Evolutionary conservation across 2,113 vertebrate genomes (phyloP), one percentile per base, ranked within the genome.

Genomic region (Lates calcarifer): DNA sequence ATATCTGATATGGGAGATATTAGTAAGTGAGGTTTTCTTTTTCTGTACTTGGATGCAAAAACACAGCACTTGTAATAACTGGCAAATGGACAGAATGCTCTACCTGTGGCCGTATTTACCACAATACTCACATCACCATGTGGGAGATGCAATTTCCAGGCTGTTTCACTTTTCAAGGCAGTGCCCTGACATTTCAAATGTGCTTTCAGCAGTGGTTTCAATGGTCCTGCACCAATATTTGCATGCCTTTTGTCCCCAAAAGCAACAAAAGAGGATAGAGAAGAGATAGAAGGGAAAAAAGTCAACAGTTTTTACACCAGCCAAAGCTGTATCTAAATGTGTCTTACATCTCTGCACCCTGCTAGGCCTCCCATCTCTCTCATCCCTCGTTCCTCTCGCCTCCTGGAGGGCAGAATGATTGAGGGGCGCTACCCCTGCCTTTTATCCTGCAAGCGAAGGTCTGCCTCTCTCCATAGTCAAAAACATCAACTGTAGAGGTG

Each of bases 321-420:
- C 90, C 83, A 91, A 92, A 93, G 79, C 84, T 87, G 81, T 85
- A 89, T 92, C 90, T 94, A 93, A 94, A 90, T 89, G 84, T 91
- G 89, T 89, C 90, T 94, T 91, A 92, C 90, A 93, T 92, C 92
- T 92, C 81, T 84, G 90, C 90, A 91, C 90, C 94, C 93, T 87
- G 94, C 93, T 57, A 92, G 81, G 88, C 80, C 66, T 83, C 77
- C 79, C 77, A 35, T 83, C 71, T 58, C 79, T 88, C 90, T 90
- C 90, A 89, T 90, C 83, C 80, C 76, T 87, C 77, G 74, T 90
- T 91, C 89, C 74, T 77, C 88, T 83, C 37, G 5, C 90, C 94
- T 92, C 94, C 94, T 93, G 92, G 92, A 93, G 93, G 91, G 92
- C 76, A 83, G 77, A 76, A 81, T 87, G 92, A 94, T 93, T 88